Conservation (phyloP, 2,888 invertebrate genomes). For the Agonopterix alstromeriana region DNA sequence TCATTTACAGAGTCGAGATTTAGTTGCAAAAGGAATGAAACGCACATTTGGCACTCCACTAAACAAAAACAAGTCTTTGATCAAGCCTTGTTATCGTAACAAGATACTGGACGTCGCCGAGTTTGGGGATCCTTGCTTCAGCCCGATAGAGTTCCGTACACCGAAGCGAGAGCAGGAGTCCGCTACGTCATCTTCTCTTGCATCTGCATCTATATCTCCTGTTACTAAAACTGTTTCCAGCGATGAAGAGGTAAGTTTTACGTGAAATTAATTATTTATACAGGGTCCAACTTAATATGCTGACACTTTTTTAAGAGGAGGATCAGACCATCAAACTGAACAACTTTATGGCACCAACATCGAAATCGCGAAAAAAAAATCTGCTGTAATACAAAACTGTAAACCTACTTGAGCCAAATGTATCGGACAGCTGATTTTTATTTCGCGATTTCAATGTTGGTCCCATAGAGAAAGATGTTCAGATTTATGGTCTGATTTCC, state of each 20-base stretch:
- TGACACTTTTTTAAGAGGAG: no score
- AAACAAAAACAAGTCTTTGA: slow-evolving; percentile 24
- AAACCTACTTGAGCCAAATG: no score
- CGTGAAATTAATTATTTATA: neutral
- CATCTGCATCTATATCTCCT: slow-evolving; percentile 55
- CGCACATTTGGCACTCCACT: slow-evolving; percentile 64
- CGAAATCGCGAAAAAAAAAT: no score
- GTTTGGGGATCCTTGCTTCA: slow-evolving; percentile 55
- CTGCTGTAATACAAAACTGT: no score
- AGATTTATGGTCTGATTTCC: no score
- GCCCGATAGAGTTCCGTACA: slow-evolving; percentile 56
- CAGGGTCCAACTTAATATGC: no score
- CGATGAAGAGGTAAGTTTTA: slow-evolving; percentile 51
- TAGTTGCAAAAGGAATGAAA: slow-evolving; percentile 55
- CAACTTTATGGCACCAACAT: no score
- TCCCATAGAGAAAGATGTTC: no score
- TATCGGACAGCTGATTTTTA: no score
- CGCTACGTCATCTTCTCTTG: slow-evolving; percentile 43
- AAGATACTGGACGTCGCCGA: slow-evolving; percentile 61
- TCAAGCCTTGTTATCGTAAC: slow-evolving; percentile 48
- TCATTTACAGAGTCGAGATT: slow-evolving; percentile 36
- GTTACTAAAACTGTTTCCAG: slow-evolving; percentile 49
- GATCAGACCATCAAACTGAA: no score
- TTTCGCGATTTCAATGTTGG: no score
- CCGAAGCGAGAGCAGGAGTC: slow-evolving; percentile 42